Percentiles rank a stretch among this genome's conserved stretches.
phyloP scores from a whole-genome alignment of 2,113 vertebrate species.

The Sebastes schlegelii region DNA sequence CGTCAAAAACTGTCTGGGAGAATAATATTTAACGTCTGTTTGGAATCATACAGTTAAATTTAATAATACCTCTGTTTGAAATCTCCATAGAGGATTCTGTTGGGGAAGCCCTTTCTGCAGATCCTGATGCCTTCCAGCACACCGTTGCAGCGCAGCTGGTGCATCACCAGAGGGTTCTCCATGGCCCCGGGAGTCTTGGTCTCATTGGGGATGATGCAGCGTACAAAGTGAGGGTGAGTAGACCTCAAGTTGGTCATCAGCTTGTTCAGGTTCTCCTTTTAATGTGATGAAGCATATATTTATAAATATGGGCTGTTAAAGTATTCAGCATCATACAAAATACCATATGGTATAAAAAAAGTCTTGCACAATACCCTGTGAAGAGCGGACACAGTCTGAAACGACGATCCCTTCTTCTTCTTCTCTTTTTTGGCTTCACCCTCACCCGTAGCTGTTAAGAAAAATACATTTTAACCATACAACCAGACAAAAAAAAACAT shows the following conservation, averaged over 20 bases:
- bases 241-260: conserved; percentile 94
- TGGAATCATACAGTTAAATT: neutral
- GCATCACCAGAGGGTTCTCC: conserved; percentile 94
- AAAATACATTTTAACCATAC: neutral
- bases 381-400: conserved; percentile 93
- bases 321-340: neutral
- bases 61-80: conserved; percentile 87
- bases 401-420: conserved; percentile 95
- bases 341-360: neutral
- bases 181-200: conserved; percentile 92
- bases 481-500: neutral
- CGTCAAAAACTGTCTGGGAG: neutral
- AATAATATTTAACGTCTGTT: neutral
- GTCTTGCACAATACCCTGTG: conserved; percentile 84
- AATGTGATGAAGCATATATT: conserved; percentile 3
- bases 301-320: conserved; percentile 32
- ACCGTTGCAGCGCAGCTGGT: conserved; percentile 96
- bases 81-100: conserved; percentile 91
- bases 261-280: conserved; percentile 95
- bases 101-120: conserved; percentile 92
- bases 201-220: conserved; percentile 95
- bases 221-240: conserved; percentile 95
- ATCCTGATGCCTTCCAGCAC: conserved; percentile 95
- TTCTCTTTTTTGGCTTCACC: conserved; percentile 82
- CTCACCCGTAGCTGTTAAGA: conserved; percentile 24